Conservation (phyloP, 2,797 vertebrate species). For the Clamator glandarius region DNA sequence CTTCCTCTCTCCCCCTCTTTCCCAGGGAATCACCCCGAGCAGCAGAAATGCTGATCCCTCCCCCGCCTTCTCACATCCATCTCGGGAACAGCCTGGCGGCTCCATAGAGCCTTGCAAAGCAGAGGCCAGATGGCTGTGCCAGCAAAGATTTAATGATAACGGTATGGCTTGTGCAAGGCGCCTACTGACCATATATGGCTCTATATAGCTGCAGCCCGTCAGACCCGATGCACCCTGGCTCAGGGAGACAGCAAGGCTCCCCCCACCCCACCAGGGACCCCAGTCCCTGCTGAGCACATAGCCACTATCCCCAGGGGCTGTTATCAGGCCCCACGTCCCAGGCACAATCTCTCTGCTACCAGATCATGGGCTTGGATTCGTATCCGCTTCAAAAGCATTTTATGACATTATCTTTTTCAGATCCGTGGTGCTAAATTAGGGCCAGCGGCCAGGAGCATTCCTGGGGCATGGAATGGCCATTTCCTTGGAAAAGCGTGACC, state of each 20-base stretch:
- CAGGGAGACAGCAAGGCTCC: accelerated
- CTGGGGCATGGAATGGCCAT: accelerated
- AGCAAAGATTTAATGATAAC: neutral
- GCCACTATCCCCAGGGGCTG: neutral
- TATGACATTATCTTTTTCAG: neutral
- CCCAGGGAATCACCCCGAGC: neutral
- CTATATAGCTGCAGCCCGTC: neutral
- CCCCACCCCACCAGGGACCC: accelerated
- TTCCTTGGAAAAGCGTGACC: neutral
- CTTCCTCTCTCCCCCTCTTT: neutral
- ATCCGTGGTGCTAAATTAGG: neutral
- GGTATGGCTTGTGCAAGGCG: neutral
- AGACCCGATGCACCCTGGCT: accelerated
- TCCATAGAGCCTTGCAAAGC: neutral
- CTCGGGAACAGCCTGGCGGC: neutral
- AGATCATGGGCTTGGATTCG: accelerated
- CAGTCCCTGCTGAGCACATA: accelerated
- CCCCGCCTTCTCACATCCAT: no score
- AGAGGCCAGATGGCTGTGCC: neutral
- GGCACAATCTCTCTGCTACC: accelerated
- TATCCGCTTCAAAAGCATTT: neutral
- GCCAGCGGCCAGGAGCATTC: neutral
- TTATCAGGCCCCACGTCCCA: accelerated
- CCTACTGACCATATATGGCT: neutral
- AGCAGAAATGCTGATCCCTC: neutral